Base-by-base conservation (phyloP, 92 coral and sea anemone genomes). In the Nematostella vectensis region DNA sequence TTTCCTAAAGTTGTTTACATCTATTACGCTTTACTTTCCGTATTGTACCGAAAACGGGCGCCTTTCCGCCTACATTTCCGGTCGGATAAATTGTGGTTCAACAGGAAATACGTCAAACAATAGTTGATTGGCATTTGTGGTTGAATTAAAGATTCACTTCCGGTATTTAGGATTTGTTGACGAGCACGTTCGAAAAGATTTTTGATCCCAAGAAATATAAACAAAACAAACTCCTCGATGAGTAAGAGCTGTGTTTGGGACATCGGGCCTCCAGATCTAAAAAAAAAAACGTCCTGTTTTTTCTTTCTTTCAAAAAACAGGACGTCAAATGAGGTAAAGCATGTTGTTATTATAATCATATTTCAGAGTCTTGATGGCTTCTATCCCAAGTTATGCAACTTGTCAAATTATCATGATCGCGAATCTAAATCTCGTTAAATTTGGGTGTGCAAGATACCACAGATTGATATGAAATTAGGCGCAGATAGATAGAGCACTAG, bases 101-200 rank as follows among this genome's bases (percentile, higher is more conserved):
- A 48, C 70, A 75, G 71, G 85, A 71, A 78, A 54, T 65, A 36
- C 85, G 80, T 78, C 74, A 78, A 17, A 54, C 43, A 52, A 66
- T 55, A 66, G 62, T 43, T 20, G 72, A 66, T 55, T 39, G 72
- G 30, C 72, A 66, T 20, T 18, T 44, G 63, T 13, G 48, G 61
- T 49, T 20, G 38, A 55, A 54, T 12, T 38, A 66, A 66, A 55
- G 48, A 27, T 44, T 66, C 50, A 55, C 53, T 24, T 66, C 72
- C 72, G 72, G 63, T 66, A 26, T 8, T 45, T 20, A 24, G 63
- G 38, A 9, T 44, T 54, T 58, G 51, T n/a, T 29, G 54, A 20
- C 27, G 70, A 37, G 54, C 72, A 66, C 72, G 72, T 66, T 55
- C 63, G 49, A 4, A 2, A 10, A 37, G 16, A 18, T 29, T 44